phyloP scores from a whole-genome alignment of 1,140 invertebrate species.

The Rhopalosiphum maidis region DNA sequence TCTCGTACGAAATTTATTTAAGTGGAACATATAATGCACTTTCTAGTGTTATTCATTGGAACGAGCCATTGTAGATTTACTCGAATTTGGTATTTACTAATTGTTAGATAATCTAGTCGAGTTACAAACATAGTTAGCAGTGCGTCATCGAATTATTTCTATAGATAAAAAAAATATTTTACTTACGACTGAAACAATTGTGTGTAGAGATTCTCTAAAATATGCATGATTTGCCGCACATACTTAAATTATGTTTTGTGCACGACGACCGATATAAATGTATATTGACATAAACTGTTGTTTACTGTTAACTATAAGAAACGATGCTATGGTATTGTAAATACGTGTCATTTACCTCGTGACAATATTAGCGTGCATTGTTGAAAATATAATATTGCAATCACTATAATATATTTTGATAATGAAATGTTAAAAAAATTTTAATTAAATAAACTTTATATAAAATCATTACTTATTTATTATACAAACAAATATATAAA shows the following conservation, averaged over 20 bases:
- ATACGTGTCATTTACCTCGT: not conserved
- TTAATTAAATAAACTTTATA: too few species aligned
- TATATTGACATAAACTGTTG: not conserved
- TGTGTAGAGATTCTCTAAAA: not conserved
- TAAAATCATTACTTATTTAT: too few species aligned
- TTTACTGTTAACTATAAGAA: not conserved
- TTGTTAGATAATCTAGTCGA: not conserved
- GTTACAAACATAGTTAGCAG: not conserved
- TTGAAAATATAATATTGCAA: not conserved
- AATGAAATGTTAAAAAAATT: too few species aligned
- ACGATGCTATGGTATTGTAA: not conserved
- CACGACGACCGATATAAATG: not conserved
- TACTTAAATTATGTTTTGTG: not conserved
- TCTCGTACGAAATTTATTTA: not conserved
- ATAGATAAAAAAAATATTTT: not conserved
- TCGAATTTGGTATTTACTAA: not conserved
- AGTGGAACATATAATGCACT: not conserved
- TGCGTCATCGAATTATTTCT: not conserved
- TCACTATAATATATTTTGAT: too few species aligned
- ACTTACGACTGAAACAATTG: not conserved
- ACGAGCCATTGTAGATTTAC: not conserved
- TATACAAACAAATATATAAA: too few species aligned
- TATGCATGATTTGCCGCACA: not conserved
- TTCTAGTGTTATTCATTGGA: not conserved
- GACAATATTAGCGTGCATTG: not conserved